phyloP scores from a whole-genome alignment of 2,888 invertebrate species.

The Eupithecia dodoneata region DNA sequence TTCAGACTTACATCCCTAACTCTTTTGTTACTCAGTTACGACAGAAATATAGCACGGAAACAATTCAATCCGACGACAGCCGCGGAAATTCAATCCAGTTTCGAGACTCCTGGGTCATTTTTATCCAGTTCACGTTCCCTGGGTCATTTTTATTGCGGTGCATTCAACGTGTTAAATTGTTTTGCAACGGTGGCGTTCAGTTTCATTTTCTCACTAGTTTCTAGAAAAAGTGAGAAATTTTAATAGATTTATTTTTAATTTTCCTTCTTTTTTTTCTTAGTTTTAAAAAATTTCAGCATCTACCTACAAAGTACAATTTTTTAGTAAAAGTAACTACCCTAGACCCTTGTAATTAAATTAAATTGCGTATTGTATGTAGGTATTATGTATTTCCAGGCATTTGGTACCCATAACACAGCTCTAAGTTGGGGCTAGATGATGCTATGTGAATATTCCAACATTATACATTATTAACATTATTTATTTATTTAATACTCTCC shows the following conservation, averaged over 20 bases:
- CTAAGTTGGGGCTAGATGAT: background rate
- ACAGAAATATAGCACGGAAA: constrained; percentile 54
- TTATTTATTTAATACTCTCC: background rate
- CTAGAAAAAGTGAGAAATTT: background rate
- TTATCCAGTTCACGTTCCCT: constrained; percentile 36
- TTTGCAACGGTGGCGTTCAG: background rate
- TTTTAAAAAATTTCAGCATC: too few relatives aligned
- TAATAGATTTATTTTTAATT: too few relatives aligned
- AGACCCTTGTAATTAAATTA: too few relatives aligned
- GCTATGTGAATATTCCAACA: too few relatives aligned
- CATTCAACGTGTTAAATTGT: constrained; percentile 44
- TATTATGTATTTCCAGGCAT: too few relatives aligned
- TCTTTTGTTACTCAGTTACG: constrained; percentile 50
- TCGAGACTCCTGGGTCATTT: constrained; percentile 46
- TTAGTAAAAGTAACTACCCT: too few relatives aligned
- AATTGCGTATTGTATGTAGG: too few relatives aligned
- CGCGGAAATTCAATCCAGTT: constrained; percentile 56
- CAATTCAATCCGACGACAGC: constrained; percentile 58
- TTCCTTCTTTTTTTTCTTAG: too few relatives aligned
- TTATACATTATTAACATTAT: too few relatives aligned
- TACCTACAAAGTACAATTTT: too few relatives aligned
- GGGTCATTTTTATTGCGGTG: constrained; percentile 32
- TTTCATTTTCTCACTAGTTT: background rate
- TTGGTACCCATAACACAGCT: too few relatives aligned
- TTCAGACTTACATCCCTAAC: constrained; percentile 26